Evolutionary conservation across 2,888 invertebrate genomes (phyloP).

Genomic region (Pyrgus malvae): DNA sequence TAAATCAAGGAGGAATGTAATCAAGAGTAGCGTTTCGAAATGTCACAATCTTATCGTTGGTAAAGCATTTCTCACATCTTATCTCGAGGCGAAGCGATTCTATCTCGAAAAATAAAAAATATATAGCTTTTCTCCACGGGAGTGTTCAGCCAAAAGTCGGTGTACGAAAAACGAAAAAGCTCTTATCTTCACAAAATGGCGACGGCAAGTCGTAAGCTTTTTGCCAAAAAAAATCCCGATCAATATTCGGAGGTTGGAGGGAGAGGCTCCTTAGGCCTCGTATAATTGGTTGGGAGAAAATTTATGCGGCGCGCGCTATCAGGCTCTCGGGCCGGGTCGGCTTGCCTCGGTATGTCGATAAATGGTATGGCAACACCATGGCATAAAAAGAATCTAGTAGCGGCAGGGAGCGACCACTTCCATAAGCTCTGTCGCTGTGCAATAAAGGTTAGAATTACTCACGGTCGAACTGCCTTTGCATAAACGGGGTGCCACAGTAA

Average conservation of each 20-base stretch:
- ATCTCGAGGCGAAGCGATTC: slow-evolving; percentile 41
- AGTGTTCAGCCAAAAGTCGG: slow-evolving; percentile 50
- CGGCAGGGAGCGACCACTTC: slow-evolving; percentile 32
- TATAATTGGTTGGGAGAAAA: slow-evolving; percentile 68
- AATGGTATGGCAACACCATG: slow-evolving; percentile 40
- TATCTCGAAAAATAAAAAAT: slow-evolving; percentile 40
- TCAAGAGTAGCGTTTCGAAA: slow-evolving; percentile 20
- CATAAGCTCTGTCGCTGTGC: not conserved
- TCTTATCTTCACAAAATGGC: slow-evolving; percentile 66
- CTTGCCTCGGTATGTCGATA: slow-evolving; percentile 44
- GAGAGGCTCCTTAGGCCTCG: slow-evolving; percentile 47
- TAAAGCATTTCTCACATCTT: slow-evolving; percentile 37
- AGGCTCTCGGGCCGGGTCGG: slow-evolving; percentile 45
- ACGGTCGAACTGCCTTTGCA: not conserved
- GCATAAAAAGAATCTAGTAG: slow-evolving; percentile 35
- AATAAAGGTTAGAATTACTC: slow-evolving; percentile 3
- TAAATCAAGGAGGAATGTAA: slow-evolving; percentile 12
- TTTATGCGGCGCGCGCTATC: slow-evolving; percentile 61
- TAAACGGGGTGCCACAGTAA: no score
- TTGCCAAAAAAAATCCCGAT: slow-evolving; percentile 67
- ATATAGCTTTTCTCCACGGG: slow-evolving; percentile 44
- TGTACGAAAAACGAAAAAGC: slow-evolving; percentile 59
- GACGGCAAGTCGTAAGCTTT: slow-evolving; percentile 53
- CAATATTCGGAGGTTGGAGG: slow-evolving; percentile 67
- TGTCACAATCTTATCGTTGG: slow-evolving; percentile 25